These are phyloP conservation scores for Hartigia nigra DNA, from an alignment of 2,888 invertebrate species.

Conservation along the genomic window DNA sequence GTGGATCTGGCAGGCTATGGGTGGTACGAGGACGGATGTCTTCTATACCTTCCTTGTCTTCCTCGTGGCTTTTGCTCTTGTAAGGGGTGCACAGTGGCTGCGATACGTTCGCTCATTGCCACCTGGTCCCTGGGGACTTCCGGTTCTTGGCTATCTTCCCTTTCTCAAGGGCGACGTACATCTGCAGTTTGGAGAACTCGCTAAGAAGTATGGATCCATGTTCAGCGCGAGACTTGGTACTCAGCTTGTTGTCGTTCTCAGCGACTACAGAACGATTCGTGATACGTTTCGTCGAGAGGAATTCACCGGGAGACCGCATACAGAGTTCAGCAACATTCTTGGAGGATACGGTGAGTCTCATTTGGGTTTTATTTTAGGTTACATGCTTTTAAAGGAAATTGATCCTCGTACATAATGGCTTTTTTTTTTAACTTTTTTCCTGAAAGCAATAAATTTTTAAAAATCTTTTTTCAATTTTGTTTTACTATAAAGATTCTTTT, in stretches of 20 bases:
- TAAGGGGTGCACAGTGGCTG: constrained; percentile 61
- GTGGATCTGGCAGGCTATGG: constrained; percentile 47
- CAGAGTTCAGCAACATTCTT: constrained; percentile 86
- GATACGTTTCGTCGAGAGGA: constrained; percentile 88
- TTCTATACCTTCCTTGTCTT: constrained; percentile 66
- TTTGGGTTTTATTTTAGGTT: too few relatives aligned
- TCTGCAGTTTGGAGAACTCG: constrained; percentile 80
- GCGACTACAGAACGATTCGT: constrained; percentile 86
- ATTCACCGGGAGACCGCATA: constrained; percentile 88
- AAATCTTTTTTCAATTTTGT: constrained; percentile 3
- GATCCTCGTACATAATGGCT: too few relatives aligned
- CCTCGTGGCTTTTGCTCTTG: constrained; percentile 65
- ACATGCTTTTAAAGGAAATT: too few relatives aligned
- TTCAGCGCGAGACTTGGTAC: constrained; percentile 86
- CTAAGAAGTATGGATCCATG: constrained; percentile 82
- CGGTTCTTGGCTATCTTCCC: constrained; percentile 85
- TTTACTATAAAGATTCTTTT: background rate
- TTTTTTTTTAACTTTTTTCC: constrained; percentile 7
- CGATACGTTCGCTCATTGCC: constrained; percentile 71
- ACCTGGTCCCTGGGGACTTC: constrained; percentile 90
- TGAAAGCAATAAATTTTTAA: constrained; percentile 14
- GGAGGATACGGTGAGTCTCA: constrained; percentile 87
- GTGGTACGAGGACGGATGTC: constrained; percentile 40
- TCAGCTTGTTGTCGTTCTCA: constrained; percentile 85
- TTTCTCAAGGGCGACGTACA: constrained; percentile 82